Percentiles rank a stretch among this genome's conserved stretches.
phyloP scores from a whole-genome alignment of 1,140 invertebrate genomes.

The Pomphorhynchus laevis region DNA sequence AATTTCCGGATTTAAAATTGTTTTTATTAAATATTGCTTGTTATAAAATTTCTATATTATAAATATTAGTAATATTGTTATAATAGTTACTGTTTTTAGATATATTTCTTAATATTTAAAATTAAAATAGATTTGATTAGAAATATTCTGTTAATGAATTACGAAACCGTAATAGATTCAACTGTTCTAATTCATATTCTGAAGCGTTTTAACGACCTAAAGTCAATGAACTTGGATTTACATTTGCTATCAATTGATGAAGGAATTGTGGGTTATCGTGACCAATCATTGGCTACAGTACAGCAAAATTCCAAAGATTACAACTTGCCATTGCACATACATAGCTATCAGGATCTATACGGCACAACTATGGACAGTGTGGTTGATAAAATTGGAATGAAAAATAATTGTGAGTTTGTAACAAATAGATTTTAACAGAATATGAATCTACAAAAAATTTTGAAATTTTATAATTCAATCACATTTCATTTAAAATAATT shows the following conservation, averaged over 20 bases:
- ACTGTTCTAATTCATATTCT: conserved; percentile 61
- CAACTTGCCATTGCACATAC: conserved; percentile 56
- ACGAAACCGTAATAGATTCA: conserved; percentile 31
- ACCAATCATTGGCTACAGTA: conserved; percentile 84
- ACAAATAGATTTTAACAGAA: not conserved
- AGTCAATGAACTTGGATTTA: conserved; percentile 58
- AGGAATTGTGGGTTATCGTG: conserved; percentile 82
- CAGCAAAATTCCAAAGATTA: conserved; percentile 59
- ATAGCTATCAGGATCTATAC: conserved; percentile 76
- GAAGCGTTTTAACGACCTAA: conserved; percentile 52
- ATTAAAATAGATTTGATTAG: not conserved
- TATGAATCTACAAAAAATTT: no score
- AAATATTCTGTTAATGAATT: not conserved
- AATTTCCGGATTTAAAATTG: no score
- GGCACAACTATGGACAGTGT: conserved; percentile 60
- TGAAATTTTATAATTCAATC: not conserved
- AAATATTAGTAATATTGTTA: no score
- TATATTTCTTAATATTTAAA: not conserved
- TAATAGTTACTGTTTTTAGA: not conserved
- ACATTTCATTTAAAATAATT: not conserved
- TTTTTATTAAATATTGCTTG: no score
- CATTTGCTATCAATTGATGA: conserved; percentile 81
- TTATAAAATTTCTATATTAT: no score
- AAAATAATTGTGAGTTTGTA: conserved; percentile 49
- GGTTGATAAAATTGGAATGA: conserved; percentile 56